phyloP scores from a whole-genome alignment of 2,797 vertebrate genomes.

The Oceanodroma leucorhoa region DNA sequence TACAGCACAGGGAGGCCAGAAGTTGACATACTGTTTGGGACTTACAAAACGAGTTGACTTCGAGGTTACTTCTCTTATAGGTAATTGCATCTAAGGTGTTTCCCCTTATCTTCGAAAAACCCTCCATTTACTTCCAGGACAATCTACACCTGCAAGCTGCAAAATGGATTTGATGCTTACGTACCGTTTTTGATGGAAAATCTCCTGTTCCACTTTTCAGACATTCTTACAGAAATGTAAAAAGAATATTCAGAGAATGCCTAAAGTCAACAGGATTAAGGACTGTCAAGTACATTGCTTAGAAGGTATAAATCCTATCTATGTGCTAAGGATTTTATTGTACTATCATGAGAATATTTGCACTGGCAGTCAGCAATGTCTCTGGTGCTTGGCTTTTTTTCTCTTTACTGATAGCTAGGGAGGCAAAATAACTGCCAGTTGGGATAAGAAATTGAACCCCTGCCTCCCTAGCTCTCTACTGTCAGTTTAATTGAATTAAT shows the following conservation, averaged over 20 bases:
- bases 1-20: neutral
- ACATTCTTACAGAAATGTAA: neutral
- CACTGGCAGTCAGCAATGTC: neutral
- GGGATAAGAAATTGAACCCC: neutral
- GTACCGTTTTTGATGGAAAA: neutral
- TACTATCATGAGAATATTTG: conserved; percentile 29
- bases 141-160: neutral
- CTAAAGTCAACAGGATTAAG: conserved; percentile 57
- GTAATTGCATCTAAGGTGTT: neutral
- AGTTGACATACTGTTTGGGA: neutral
- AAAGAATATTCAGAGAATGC: conserved; percentile 19
- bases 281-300: conserved; percentile 41
- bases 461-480: neutral
- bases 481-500: neutral
- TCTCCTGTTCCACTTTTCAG: conserved; percentile 17
- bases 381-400: neutral
- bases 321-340: conserved; percentile 33
- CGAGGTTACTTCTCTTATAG: neutral
- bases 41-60: neutral
- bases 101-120: neutral
- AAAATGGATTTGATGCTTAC: neutral
- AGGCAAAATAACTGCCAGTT: neutral
- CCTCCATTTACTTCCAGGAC: neutral
- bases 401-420: neutral
- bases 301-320: conserved; percentile 10